phyloP scores from a whole-genome alignment of 1,140 invertebrate species.

The Drosophila mojavensis region DNA sequence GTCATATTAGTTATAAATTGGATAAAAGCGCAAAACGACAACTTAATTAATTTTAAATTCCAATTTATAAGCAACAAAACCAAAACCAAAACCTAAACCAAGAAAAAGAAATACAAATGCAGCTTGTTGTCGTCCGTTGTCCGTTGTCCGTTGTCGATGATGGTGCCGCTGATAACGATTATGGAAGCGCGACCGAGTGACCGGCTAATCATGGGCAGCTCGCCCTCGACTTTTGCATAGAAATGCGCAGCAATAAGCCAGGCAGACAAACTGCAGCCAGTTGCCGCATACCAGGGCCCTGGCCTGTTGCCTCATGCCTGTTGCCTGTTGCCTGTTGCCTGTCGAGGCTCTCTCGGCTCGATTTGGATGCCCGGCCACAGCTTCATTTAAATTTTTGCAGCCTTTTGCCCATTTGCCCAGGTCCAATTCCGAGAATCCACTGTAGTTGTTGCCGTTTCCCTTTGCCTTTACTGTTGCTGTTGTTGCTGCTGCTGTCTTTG shows the following conservation, averaged over 20 bases:
- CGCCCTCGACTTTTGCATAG: constrained; percentile 24
- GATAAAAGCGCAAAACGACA: constrained; percentile 84
- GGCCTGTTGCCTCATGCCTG: background rate
- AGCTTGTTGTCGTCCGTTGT: constrained; percentile 29
- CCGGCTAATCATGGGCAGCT: constrained; percentile 60
- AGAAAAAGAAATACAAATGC: constrained; percentile 23
- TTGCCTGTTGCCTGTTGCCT: no score
- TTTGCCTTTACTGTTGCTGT: constrained; percentile 23
- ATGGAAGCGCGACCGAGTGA: constrained; percentile 34
- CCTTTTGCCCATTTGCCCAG: constrained; percentile 51
- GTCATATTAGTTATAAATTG: constrained; percentile 84
- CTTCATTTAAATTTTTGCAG: constrained; percentile 75
- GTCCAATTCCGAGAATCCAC: constrained; percentile 63
- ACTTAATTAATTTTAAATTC: constrained; percentile 84
- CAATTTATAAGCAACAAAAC: constrained; percentile 75
- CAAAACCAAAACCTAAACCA: background rate
- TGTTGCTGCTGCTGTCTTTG: constrained; percentile 21
- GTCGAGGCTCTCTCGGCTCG: background rate
- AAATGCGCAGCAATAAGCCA: constrained; percentile 41
- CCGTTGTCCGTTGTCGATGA: constrained; percentile 40
- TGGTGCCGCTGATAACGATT: constrained; percentile 75
- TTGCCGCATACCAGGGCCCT: constrained; percentile 2
- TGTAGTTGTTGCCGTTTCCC: constrained; percentile 36
- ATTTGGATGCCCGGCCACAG: constrained; percentile 44
- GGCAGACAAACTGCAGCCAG: constrained; percentile 48